A percentile compares a stretch with the other conserved stretches of the same genome.
These are phyloP conservation scores for Linnaemya tessellans DNA, from an alignment of 2,888 invertebrate genomes.

Conservation along the genomic window DNA sequence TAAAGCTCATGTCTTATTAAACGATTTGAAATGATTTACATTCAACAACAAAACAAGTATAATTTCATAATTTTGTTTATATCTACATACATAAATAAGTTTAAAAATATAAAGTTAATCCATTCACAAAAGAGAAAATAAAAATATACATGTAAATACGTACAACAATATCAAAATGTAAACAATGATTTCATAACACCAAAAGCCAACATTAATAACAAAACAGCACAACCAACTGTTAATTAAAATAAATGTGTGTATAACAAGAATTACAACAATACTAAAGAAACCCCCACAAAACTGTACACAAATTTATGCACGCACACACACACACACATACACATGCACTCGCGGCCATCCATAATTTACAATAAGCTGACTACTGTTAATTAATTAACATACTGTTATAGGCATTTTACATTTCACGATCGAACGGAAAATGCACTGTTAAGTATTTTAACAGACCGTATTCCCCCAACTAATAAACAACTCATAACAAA, in stretches of 20 bases:
- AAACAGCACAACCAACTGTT: constrained; percentile 33
- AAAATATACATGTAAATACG: no score
- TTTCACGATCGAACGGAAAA: constrained; percentile 19
- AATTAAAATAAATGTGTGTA: constrained; percentile 24
- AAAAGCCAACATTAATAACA: constrained; percentile 10
- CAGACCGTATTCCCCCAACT: constrained; percentile 65
- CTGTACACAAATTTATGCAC: constrained; percentile 20
- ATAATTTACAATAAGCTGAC: constrained; percentile 2
- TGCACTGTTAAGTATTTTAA: constrained; percentile 41
- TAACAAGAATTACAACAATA: constrained; percentile 8
- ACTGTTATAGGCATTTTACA: constrained; percentile 8
- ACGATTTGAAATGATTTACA: background rate
- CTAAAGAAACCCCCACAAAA: constrained; percentile 11
- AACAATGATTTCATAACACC: constrained; percentile 52
- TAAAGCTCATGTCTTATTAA: constrained; percentile 3
- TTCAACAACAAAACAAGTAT: background rate
- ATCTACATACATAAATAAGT: constrained; percentile 20
- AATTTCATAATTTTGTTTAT: constrained; percentile 23
- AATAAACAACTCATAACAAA: constrained; percentile 73
- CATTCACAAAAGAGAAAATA: background rate
- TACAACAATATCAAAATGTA: constrained; percentile 34
- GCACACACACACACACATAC: background rate
- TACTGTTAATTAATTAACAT: constrained; percentile 39
- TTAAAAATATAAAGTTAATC: constrained; percentile 15
- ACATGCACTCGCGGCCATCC: background rate